phyloP scores from a whole-genome alignment of 2,113 vertebrate genomes.

The Picathartes gymnocephalus region DNA sequence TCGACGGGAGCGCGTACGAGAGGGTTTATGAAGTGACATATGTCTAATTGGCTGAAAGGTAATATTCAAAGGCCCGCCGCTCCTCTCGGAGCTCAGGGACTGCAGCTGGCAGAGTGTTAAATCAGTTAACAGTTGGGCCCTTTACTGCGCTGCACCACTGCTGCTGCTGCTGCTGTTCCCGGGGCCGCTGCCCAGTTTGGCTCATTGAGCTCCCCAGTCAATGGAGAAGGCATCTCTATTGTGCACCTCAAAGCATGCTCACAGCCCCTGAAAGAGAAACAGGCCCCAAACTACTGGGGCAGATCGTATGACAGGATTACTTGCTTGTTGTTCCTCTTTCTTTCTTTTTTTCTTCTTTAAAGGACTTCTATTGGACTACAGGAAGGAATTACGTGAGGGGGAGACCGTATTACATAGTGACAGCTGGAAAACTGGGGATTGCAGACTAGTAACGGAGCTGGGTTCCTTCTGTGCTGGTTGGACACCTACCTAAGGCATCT shows the following conservation, averaged over 20 bases:
- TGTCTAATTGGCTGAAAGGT: slow-evolving; percentile 72
- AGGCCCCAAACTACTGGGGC: slow-evolving; percentile 65
- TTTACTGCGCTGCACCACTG: slow-evolving; percentile 60
- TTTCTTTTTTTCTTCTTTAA: slow-evolving; percentile 37
- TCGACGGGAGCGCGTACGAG: background rate
- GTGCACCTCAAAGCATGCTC: slow-evolving; percentile 69
- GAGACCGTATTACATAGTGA: slow-evolving; percentile 63
- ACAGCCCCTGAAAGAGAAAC: slow-evolving; percentile 61
- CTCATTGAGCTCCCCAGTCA: slow-evolving; percentile 67
- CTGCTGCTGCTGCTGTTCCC: slow-evolving; percentile 54
- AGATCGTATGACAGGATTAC: slow-evolving; percentile 69
- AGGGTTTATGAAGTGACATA: slow-evolving; percentile 61
- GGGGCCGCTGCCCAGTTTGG: slow-evolving; percentile 45
- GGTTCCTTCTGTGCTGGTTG: slow-evolving; percentile 55
- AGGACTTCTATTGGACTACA: slow-evolving; percentile 47
- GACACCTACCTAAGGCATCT: slow-evolving; percentile 45
- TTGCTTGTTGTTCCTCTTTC: slow-evolving; percentile 60
- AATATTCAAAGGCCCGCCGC: slow-evolving; percentile 59
- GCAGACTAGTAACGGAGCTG: slow-evolving; percentile 56
- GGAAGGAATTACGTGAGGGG: slow-evolving; percentile 58
- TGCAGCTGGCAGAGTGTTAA: slow-evolving; percentile 72
- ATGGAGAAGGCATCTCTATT: slow-evolving; percentile 68
- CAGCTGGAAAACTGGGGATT: slow-evolving; percentile 67
- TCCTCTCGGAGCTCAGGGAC: slow-evolving; percentile 51
- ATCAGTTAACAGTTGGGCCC: slow-evolving; percentile 69